Evolutionary conservation across 2,113 vertebrate genomes (phyloP), one percentile per base, ranked within the genome.

Genomic region (Barbus barbus): DNA sequence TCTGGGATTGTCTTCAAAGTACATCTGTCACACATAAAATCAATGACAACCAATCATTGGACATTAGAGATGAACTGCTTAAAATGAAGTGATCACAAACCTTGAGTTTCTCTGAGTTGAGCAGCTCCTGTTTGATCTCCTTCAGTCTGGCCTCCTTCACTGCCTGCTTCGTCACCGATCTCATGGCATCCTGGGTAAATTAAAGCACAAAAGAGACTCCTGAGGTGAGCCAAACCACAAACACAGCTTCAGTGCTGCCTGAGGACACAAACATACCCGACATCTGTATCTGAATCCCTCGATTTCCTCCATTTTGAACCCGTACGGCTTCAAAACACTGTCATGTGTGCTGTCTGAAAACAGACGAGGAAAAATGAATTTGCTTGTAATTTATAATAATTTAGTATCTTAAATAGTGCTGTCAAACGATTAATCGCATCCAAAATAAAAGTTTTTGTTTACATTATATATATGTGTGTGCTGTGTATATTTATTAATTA

Each of bases 71-170:
- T 81, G 28, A 4, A 5, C 0, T 56, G 38, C 18, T 9, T 9
- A 14, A 65, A 38, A 22, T 5, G 26, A 53, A 1, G 2, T 0
- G 18, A 71, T 1, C 12, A 5, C 89, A 90, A 80, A 98, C 97
- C 95, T 97, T 97, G 3, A 99, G 95, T 44, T 96, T 97, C 81
- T 98, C 96, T 0, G 97, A 99, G 78, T 97, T 97, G 9, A 99
- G 94, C 78, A 98, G 93, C 88, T 99, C 97, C n/a, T 96, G 95
- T 82, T 97, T 97, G 91, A 98, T 96, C 93, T 99, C 97, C 38
- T 97, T 97, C 87, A 99, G 89, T 51, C 97, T 89, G 0, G 97
- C 97, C 85, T 98, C 97, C 36, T 91, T 96, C 72, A 98, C 95
- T 0, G 96, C 95, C 89, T 98, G 97, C 89, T 98, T 98, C 0